Conservation (phyloP, 2,888 invertebrate genomes). For the Chymomyza procnemis region DNA sequence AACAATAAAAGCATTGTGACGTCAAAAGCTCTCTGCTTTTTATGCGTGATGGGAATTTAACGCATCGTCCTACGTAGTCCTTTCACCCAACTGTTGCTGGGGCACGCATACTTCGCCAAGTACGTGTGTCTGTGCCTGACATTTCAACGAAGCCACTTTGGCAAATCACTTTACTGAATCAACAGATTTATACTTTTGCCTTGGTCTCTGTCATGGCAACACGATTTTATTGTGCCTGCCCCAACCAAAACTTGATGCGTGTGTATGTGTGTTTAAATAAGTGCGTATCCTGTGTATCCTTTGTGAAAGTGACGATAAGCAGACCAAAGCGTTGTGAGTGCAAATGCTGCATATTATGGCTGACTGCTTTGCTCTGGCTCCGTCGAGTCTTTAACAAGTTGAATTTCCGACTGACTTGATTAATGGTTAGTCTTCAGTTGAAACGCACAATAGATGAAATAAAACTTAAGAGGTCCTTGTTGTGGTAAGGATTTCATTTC, state of each 20-base stretch:
- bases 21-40: conserved; percentile 26
- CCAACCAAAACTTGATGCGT: background rate
- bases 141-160: conserved; percentile 74
- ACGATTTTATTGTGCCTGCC: conserved; percentile 47
- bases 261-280: background rate
- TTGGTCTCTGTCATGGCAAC: conserved; percentile 50
- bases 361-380: background rate
- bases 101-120: conserved; percentile 2
- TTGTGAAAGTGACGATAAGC: background rate
- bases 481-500: background rate
- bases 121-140: conserved; percentile 50
- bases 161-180: conserved; percentile 74
- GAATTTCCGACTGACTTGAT: conserved; percentile 55
- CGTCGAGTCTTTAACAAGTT: background rate
- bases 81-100: conserved; percentile 67
- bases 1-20: conserved; percentile 29
- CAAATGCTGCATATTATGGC: background rate
- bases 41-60: background rate
- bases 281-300: background rate
- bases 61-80: background rate
- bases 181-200: conserved; percentile 56
- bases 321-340: background rate
- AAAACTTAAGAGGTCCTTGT: background rate
- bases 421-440: conserved; percentile 65
- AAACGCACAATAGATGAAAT: conserved; percentile 7